Percentiles rank a stretch among this genome's conserved stretches.
Evolutionary conservation across 2,888 invertebrate genomes (phyloP).

Genomic region (Sialis lutaria): DNA sequence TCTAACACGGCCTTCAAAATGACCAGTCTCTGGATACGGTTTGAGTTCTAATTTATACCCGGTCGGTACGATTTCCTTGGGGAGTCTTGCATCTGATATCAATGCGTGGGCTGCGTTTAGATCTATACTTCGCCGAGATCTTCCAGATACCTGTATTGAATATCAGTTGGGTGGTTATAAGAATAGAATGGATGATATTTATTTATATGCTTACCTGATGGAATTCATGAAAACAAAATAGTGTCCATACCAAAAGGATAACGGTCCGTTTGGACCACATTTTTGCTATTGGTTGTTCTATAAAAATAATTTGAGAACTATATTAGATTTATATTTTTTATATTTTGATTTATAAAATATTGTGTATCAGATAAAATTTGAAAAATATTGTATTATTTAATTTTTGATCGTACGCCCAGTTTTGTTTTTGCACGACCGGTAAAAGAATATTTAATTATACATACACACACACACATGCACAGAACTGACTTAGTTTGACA

Average conservation of each 20-base stretch:
- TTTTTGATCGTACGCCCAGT: too few species aligned
- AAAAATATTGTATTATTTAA: too few species aligned
- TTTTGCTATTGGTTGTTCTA: too few species aligned
- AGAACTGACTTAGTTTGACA: too few species aligned
- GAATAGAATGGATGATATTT: background rate
- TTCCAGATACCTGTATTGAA: constrained; percentile 8
- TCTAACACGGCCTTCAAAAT: constrained; percentile 47
- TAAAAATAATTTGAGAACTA: too few species aligned
- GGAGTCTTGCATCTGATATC: constrained; percentile 42
- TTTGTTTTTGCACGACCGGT: too few species aligned
- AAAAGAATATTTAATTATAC: too few species aligned
- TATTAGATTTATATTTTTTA: too few species aligned
- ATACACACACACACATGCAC: too few species aligned
- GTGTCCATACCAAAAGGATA: background rate
- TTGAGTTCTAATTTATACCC: constrained; percentile 48
- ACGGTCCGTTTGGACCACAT: too few species aligned
- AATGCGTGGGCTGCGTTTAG: constrained; percentile 48
- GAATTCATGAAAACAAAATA: background rate
- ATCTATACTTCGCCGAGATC: constrained; percentile 45
- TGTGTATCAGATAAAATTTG: too few species aligned
- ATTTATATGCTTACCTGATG: background rate
- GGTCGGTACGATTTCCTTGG: constrained; percentile 42
- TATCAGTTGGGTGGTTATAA: background rate
- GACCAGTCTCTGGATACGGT: constrained; percentile 43
- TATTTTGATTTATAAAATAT: too few species aligned